Evolutionary conservation across 2,797 vertebrate genomes (phyloP).

Genomic region (Peromyscus eremicus): DNA sequence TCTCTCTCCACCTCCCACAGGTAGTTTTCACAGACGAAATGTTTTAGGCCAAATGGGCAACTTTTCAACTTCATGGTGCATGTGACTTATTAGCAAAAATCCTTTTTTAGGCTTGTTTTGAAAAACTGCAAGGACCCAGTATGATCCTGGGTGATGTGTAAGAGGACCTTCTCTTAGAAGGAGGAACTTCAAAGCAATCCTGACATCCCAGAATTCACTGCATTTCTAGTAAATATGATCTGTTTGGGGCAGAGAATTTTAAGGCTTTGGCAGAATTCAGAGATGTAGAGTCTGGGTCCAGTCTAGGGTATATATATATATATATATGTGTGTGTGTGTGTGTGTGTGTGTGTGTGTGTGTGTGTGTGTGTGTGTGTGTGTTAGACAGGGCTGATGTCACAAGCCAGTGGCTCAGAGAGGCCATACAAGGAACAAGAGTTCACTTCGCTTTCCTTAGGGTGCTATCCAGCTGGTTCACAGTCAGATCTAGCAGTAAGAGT

Average conservation of each 20-base stretch:
- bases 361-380: no score
- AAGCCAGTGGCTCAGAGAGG: neutral
- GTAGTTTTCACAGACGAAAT: conserved; percentile 31
- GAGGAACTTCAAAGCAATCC: conserved; percentile 68
- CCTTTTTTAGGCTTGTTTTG: conserved; percentile 67
- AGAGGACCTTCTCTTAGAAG: conserved; percentile 66
- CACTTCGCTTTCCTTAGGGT: neutral
- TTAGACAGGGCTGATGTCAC: neutral
- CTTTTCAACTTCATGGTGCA: conserved; percentile 67
- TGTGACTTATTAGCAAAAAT: conserved; percentile 65
- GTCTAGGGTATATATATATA: neutral
- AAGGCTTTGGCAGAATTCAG: conserved; percentile 52
- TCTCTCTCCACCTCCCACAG: conserved; percentile 1
- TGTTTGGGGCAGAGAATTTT: conserved; percentile 53
- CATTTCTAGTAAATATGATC: conserved; percentile 68
- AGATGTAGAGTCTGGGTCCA: conserved; percentile 6
- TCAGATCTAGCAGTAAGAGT: neutral
- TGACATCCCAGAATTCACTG: conserved; percentile 60
- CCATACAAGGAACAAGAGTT: neutral
- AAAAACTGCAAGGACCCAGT: conserved; percentile 47
- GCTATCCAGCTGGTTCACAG: neutral
- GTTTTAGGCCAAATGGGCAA: conserved; percentile 1
- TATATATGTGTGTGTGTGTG: no score
- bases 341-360: no score
- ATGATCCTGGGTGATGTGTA: conserved; percentile 13